Evolutionary conservation across 1,140 invertebrate genomes (phyloP), one percentile per base, ranked within the genome.

Genomic region (Metaphire vulgaris): DNA sequence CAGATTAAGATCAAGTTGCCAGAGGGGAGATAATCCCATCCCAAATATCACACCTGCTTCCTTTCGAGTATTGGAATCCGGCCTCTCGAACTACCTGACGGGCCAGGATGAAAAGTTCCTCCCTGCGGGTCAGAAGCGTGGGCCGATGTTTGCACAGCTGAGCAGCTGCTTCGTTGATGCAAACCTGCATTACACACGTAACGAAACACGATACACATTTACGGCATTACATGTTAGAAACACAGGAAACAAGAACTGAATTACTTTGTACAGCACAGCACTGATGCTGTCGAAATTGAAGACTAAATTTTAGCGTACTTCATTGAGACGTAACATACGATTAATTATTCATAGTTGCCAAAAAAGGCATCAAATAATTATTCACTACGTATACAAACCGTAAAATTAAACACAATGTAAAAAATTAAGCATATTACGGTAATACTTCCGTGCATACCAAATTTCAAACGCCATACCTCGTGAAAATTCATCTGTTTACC

Each of bases 121-220:
- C 95, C 34, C 96, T 87, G 34, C 96, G 88, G 1, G 95, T 97
- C 56, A 99, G 88, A 41, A 98, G 87, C 1, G 93, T 92, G 0
- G 95, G 95, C 76, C 94, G 90, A 83, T 93, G 91, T 82, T 92
- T 89, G 83, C 96, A 97, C 76, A 99, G 91, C 85, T 98, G 96
- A 0, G 95, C 95, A 0, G 96, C 95, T 0, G 96, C 96, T 85
- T 99, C 97, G 87, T 99, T 99, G 15, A 98, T 95, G 64, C 93
- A 94, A 26, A 96, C 90, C 91, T 92, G 83, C 32, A 81, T 81
- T 73, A 78, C n/a, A 74, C 72, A 33, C 2, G 33, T 70, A n/a
- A 70, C 69, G 15, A 32, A 32, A 15, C 14, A 70, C 14, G 15
- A 70, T 16, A 15, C 15, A 28, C 28, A 70, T 15, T 65, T 15